A percentile compares a stretch with the other conserved stretches of the same genome.
These are phyloP conservation scores for Pelvicachromis taeniatus DNA, from an alignment of 2,113 vertebrate species.

Conservation along the genomic window DNA sequence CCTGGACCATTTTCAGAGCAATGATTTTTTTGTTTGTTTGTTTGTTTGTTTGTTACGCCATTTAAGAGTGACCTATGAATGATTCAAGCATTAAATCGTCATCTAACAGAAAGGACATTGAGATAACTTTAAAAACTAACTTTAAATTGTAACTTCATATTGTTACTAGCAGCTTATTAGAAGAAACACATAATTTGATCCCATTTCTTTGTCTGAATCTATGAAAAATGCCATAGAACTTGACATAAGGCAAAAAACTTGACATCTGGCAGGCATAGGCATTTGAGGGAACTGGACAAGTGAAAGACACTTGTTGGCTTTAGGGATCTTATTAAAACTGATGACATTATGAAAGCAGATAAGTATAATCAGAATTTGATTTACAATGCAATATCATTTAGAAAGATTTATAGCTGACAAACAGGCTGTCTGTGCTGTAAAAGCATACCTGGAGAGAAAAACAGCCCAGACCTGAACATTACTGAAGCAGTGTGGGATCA, in stretches of 20 bases:
- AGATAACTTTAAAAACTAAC: neutral
- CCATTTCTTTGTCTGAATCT: no score
- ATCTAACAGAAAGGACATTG: no score
- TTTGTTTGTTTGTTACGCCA: no score
- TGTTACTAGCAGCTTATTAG: neutral
- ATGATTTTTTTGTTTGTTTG: no score
- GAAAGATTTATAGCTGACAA: neutral
- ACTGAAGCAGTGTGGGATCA: neutral
- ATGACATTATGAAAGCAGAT: neutral
- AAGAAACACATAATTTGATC: neutral
- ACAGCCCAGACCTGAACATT: neutral
- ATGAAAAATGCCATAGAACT: neutral
- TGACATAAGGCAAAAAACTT: neutral
- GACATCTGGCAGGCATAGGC: neutral
- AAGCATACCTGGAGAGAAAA: neutral
- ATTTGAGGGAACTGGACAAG: neutral
- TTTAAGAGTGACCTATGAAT: no score
- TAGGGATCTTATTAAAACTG: no score
- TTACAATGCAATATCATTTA: neutral
- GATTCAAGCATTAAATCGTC: no score
- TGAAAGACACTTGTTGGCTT: no score
- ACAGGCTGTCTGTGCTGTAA: neutral
- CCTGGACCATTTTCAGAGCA: no score
- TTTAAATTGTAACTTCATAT: neutral
- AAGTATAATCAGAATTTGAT: neutral